These are phyloP conservation scores for Hypotaenidia philippensis DNA, from an alignment of 2,797 vertebrate genomes.

Conservation along the genomic window DNA sequence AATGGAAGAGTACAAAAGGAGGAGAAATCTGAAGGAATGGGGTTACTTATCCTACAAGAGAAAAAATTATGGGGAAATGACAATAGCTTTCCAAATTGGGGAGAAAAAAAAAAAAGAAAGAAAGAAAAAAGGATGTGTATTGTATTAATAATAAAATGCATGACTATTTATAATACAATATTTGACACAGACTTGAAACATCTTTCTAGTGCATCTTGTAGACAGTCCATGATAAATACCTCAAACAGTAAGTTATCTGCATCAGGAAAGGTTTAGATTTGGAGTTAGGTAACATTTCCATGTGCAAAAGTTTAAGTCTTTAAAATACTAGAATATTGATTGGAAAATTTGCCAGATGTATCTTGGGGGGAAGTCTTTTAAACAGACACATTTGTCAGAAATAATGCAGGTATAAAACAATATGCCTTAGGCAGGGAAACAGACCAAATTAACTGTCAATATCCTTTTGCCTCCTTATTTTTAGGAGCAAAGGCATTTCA, in stretches of 20 bases:
- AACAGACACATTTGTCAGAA: not conserved
- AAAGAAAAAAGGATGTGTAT: not conserved
- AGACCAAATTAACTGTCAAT: not conserved
- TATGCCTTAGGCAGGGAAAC: not conserved
- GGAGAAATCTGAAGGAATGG: not conserved
- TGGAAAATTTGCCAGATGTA: not conserved
- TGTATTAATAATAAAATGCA: not conserved
- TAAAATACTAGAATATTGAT: not conserved
- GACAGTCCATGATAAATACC: not conserved
- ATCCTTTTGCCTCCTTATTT: not conserved
- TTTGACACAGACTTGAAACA: not conserved
- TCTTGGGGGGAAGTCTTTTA: not conserved
- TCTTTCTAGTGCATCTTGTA: accelerated
- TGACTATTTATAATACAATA: not conserved
- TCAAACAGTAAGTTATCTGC: not conserved
- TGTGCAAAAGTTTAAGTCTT: not conserved
- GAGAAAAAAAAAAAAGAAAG: not conserved
- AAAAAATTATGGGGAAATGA: not conserved
- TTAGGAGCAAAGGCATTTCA: not conserved
- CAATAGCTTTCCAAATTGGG: not conserved
- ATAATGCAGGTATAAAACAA: not conserved
- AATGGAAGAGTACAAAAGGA: not conserved
- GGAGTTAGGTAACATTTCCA: not conserved
- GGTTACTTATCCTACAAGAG: not conserved
- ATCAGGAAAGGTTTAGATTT: not conserved